Percentiles rank a stretch among this genome's conserved stretches.
Evolutionary conservation across 1,140 invertebrate genomes (phyloP).

Genomic region (Diorhabda elongata): DNA sequence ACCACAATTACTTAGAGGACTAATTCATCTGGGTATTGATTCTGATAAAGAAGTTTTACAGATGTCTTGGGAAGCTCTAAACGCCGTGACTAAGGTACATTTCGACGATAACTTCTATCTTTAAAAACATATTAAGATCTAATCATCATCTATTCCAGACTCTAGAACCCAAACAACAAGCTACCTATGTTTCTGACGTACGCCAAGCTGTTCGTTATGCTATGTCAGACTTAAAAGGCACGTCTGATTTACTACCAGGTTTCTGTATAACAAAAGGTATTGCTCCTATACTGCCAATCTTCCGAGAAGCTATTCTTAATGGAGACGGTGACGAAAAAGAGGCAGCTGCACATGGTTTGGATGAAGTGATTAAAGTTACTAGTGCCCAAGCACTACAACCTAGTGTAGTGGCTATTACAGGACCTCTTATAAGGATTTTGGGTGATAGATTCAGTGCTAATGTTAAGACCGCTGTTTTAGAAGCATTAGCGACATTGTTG

Average conservation of each 20-base stretch:
- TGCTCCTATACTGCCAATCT: slow-evolving; percentile 87
- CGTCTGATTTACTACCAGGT: slow-evolving; percentile 73
- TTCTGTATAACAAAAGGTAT: slow-evolving; percentile 93
- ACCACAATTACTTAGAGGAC: slow-evolving; percentile 79
- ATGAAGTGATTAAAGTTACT: slow-evolving; percentile 87
- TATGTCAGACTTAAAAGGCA: slow-evolving; percentile 76
- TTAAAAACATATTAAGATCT: not conserved
- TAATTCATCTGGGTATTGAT: slow-evolving; percentile 83
- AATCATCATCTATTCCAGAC: slow-evolving; percentile 51
- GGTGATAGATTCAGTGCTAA: slow-evolving; percentile 91
- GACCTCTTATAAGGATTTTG: slow-evolving; percentile 94
- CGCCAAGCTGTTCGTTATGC: slow-evolving; percentile 88
- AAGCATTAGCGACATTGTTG: slow-evolving; percentile 88
- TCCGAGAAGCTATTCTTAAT: slow-evolving; percentile 93
- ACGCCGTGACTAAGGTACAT: slow-evolving; percentile 78
- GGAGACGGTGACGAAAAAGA: slow-evolving; percentile 93
- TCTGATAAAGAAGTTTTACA: slow-evolving; percentile 75
- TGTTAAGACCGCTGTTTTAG: slow-evolving; percentile 93
- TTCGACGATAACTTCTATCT: not conserved
- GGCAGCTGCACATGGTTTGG: slow-evolving; percentile 83
- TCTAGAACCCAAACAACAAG: slow-evolving; percentile 74
- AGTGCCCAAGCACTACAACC: slow-evolving; percentile 82
- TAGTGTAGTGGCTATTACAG: slow-evolving; percentile 94
- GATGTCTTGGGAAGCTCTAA: slow-evolving; percentile 84
- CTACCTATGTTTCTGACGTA: slow-evolving; percentile 81